A percentile compares a stretch with the other conserved stretches of the same genome.
phyloP scores from a whole-genome alignment of 2,888 invertebrate genomes.

The Drosophila anomalata region DNA sequence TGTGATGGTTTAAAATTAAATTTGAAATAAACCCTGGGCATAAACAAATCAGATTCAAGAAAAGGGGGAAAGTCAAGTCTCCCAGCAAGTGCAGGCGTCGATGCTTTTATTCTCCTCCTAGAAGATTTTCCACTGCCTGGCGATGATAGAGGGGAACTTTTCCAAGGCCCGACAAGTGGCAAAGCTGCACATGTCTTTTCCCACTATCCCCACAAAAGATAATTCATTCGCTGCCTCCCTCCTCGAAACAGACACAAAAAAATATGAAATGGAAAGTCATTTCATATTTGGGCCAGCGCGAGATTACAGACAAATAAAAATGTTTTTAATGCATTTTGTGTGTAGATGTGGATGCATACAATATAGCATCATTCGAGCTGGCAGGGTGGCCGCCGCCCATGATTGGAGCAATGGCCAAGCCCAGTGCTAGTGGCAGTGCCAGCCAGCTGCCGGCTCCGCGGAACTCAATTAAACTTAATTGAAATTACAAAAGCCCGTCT shows the following conservation, averaged over 20 bases:
- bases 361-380: constrained; percentile 12
- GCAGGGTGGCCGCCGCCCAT: constrained; percentile 24
- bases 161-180: constrained; percentile 37
- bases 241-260: not conserved
- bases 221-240: constrained; percentile 18
- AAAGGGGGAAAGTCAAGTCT: constrained; percentile 8
- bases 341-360: constrained; percentile 29
- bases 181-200: constrained; percentile 35
- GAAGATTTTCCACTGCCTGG: constrained; percentile 15
- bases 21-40: constrained; percentile 42
- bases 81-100: constrained; percentile 40
- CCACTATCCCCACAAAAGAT: constrained; percentile 1
- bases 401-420: constrained; percentile 36
- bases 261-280: constrained; percentile 43
- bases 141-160: constrained; percentile 29
- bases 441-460: constrained; percentile 21
- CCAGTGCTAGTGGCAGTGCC: constrained; percentile 16
- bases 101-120: constrained; percentile 8
- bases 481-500: constrained; percentile 38
- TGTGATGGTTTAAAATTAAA: constrained; percentile 26
- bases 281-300: constrained; percentile 48
- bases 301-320: constrained; percentile 53
- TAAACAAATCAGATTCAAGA: constrained; percentile 34
- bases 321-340: constrained; percentile 50
- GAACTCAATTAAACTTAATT: constrained; percentile 48